Conservation (phyloP, 2,797 vertebrate genomes). For the Megaceryle alcyon region DNA sequence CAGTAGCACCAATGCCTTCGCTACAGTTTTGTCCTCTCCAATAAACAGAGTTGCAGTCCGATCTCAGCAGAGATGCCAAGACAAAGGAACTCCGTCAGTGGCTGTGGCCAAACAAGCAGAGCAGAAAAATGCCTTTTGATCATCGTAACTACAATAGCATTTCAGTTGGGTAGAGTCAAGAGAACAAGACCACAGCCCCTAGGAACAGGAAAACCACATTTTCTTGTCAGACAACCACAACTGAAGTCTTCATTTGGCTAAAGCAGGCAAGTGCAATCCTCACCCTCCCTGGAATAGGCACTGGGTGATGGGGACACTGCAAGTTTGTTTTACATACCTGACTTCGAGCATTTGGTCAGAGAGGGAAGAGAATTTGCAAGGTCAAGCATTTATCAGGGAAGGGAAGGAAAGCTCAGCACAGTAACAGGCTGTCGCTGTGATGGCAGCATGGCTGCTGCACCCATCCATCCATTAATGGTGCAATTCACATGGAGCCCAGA, state of each 20-base stretch:
- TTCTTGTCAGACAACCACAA: slow-evolving; percentile 43
- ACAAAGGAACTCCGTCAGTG: background rate
- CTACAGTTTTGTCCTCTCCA: background rate
- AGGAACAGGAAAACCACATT: slow-evolving; percentile 47
- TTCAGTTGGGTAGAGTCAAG: background rate
- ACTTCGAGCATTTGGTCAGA: background rate
- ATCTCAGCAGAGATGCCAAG: background rate
- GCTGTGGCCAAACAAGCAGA: background rate
- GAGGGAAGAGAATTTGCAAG: background rate
- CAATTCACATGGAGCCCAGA: background rate
- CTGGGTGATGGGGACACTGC: fast-evolving
- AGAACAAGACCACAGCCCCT: background rate
- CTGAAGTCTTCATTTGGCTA: background rate
- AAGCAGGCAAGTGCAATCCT: background rate
- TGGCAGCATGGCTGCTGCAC: background rate
- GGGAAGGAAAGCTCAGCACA: background rate
- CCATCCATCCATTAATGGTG: background rate
- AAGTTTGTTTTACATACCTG: background rate
- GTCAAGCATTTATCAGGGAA: background rate
- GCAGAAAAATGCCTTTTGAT: slow-evolving; percentile 39
- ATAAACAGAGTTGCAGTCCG: background rate
- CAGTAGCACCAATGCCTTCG: background rate
- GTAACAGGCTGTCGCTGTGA: background rate
- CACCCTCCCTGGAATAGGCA: fast-evolving
- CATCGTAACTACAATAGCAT: background rate